Evolutionary conservation across 1,140 invertebrate species (phyloP).

Genomic region (Drosophila kurseongensis): DNA sequence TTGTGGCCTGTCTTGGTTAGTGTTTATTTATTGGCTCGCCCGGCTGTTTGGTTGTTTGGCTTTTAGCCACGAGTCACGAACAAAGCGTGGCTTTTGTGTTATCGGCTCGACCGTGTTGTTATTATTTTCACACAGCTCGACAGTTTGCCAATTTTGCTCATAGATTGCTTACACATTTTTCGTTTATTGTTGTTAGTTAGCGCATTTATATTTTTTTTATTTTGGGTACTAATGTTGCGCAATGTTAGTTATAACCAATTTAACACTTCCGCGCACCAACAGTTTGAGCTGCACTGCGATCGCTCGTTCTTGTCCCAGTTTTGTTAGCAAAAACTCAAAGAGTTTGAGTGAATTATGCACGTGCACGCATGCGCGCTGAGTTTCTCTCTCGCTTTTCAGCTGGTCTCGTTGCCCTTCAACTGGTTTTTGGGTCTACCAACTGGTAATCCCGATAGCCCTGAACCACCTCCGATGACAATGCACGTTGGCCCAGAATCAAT

Average conservation of each 20-base stretch:
- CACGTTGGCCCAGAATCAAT: conserved; percentile 54
- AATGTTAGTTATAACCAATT: conserved; percentile 42
- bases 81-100: conserved; percentile 64
- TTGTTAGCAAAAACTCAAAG: conserved; percentile 14
- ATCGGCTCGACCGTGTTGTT: conserved; percentile 32
- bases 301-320: conserved; percentile 71
- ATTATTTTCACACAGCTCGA: conserved; percentile 65
- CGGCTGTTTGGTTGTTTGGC: conserved; percentile 7
- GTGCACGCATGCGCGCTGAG: conserved; percentile 44
- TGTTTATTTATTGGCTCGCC: conserved; percentile 29
- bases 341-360: conserved; percentile 43
- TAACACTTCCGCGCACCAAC: conserved; percentile 46
- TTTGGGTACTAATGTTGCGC: conserved; percentile 44
- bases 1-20: conserved; percentile 12
- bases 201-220: conserved; percentile 36
- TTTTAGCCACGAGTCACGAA: conserved; percentile 35
- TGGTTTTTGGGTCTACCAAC: conserved; percentile 40
- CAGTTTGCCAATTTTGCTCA: conserved; percentile 62
- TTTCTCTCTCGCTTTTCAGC: conserved; percentile 30
- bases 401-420: conserved; percentile 57
- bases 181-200: conserved; percentile 47
- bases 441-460: conserved; percentile 56
- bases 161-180: conserved; percentile 64
- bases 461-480: conserved; percentile 40
- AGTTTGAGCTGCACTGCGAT: conserved; percentile 45